Percentiles rank a stretch among this genome's conserved stretches.
phyloP scores from a whole-genome alignment of 2,113 vertebrate species.

The Platichthys stellatus region DNA sequence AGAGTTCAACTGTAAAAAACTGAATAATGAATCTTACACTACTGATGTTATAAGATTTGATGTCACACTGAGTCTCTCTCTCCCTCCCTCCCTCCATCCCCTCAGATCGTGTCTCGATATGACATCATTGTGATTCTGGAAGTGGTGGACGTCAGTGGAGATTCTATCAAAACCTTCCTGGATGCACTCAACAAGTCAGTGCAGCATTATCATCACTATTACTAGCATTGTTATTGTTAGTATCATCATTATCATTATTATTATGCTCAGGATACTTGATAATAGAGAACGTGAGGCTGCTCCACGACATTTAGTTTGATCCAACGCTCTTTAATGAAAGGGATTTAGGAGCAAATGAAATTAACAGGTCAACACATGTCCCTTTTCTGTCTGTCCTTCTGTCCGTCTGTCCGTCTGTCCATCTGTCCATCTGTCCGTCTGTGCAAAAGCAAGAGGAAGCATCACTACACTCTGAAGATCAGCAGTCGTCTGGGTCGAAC shows the following conservation, averaged over 20 bases:
- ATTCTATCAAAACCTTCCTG: constrained; percentile 63
- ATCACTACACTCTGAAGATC: constrained; percentile 74
- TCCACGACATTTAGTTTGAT: too few species aligned
- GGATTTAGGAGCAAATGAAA: neutral
- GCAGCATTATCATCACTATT: neutral
- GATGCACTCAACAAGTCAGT: constrained; percentile 78
- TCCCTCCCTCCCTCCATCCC: neutral
- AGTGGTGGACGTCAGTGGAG: constrained; percentile 77
- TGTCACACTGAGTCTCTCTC: neutral
- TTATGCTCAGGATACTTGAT: too few species aligned
- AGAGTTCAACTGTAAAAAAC: too few species aligned
- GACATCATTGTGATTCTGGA: constrained; percentile 84
- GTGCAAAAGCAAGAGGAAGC: constrained; percentile 42
- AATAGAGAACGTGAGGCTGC: too few species aligned
- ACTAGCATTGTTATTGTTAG: neutral
- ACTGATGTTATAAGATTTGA: too few species aligned
- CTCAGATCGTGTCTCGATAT: constrained; percentile 81
- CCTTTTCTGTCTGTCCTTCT: too few species aligned
- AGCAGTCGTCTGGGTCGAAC: constrained; percentile 78
- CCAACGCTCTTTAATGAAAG: too few species aligned
- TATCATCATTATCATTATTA: neutral
- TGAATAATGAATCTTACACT: too few species aligned
- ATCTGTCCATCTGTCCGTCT: neutral
- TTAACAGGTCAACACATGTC: neutral
- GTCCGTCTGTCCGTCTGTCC: neutral